These are phyloP conservation scores for Sakesphorus luctuosus DNA, from an alignment of 2,113 vertebrate genomes.

Conservation along the genomic window DNA sequence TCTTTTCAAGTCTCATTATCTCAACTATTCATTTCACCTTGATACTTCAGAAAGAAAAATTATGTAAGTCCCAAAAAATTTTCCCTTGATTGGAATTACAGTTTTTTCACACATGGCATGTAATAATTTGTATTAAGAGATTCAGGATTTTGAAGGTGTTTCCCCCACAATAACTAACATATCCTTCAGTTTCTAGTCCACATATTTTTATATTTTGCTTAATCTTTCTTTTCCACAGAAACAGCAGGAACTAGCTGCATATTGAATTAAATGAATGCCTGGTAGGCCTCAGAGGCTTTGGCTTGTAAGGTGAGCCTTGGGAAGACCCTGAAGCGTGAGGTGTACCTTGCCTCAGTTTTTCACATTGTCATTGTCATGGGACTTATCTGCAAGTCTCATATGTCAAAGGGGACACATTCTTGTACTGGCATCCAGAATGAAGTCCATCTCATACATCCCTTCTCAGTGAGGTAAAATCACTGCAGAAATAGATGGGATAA, in stretches of 20 bases:
- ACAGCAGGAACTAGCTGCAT: background rate
- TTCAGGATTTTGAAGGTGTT: fast-evolving
- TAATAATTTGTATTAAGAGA: background rate
- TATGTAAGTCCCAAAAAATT: background rate
- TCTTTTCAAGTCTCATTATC: background rate
- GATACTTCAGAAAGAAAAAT: background rate
- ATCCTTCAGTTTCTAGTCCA: background rate
- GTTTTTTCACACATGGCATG: background rate
- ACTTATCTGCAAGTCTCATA: background rate
- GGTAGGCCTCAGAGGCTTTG: background rate
- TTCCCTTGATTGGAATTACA: background rate
- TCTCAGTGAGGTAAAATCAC: background rate
- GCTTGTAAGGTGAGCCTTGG: background rate
- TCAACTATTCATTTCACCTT: background rate
- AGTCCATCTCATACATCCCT: background rate
- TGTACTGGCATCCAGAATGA: background rate
- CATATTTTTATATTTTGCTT: background rate
- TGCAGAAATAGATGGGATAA: background rate
- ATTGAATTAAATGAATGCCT: background rate
- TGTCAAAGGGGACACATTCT: background rate
- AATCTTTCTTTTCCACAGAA: background rate
- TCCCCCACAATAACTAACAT: background rate
- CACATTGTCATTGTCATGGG: background rate
- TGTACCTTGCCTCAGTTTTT: background rate
- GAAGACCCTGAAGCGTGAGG: background rate